Evolutionary conservation across 1,140 invertebrate genomes (phyloP), one percentile per base, ranked within the genome.

Genomic region (Bacillus rossius): DNA sequence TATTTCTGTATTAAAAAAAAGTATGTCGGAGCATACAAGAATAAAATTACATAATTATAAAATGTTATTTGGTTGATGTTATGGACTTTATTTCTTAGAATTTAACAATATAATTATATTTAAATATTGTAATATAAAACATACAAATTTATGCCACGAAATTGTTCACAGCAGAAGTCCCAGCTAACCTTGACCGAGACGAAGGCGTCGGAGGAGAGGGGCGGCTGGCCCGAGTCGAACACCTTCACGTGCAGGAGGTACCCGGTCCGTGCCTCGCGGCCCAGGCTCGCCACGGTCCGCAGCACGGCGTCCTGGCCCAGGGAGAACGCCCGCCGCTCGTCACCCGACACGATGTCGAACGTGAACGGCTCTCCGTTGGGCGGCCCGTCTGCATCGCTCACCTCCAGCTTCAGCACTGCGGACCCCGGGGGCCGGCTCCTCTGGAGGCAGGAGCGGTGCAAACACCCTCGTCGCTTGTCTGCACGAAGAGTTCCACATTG

Each of bases 171-270:
- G n/a, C n/a, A n/a, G n/a, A n/a, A n/a, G n/a, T n/a, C n/a, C n/a
- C n/a, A n/a, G n/a, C n/a, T n/a, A n/a, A 75, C 84, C 69, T 86
- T 86, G 2, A 97, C 80, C 16, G 81, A 79, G 0, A 98, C 85
- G 82, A 85, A 90, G 0, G 92, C 86, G 69, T 96, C 92, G 0
- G 93, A 92, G 67, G 84, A 94, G 0, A 96, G 75, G 0, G 92
- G 87, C 5, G 94, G 93, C 22, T 83, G 87, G 5, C 95, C 95
- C 71, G 94, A 96, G 73, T 99, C 96, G 69, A 93, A 96, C 0
- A 96, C 96, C 40, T 93, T 78, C 2, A 98, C 82, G 66, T 91
- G 89, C 26, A 99, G 76, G 3, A 82, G 69, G 70, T 95, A 98
- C 37, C 82, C 81, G 62, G 92, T 86, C 65, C 87, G 85, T 3